A percentile compares a stretch with the other conserved stretches of the same genome.
phyloP scores from a whole-genome alignment of 2,113 vertebrate species.

The Ameiurus melas region DNA sequence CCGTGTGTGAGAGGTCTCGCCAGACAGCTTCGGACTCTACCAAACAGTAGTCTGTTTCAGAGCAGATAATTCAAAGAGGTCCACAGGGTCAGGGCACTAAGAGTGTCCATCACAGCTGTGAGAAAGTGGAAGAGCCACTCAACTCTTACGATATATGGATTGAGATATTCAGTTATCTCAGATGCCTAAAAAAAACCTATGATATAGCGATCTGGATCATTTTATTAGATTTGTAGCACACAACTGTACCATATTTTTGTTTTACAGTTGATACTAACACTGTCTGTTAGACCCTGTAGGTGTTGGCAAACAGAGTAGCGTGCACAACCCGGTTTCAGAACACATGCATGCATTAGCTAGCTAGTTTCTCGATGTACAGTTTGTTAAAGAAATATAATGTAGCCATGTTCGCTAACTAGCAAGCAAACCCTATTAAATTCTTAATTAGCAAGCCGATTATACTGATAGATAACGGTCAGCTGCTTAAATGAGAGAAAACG shows the following conservation, averaged over 20 bases:
- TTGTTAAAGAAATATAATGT: too few species aligned
- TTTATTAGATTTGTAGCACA: neutral
- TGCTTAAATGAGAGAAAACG: neutral
- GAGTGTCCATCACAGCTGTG: neutral
- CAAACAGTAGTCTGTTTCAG: slow-evolving; percentile 30
- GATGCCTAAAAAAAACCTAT: neutral
- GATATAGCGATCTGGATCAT: neutral
- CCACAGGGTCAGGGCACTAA: slow-evolving; percentile 11
- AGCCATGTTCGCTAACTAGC: neutral
- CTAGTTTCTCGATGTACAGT: too few species aligned
- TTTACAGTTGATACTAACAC: neutral
- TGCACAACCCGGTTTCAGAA: neutral
- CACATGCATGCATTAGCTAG: too few species aligned
- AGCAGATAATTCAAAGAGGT: slow-evolving; percentile 29
- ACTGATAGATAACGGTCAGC: neutral
- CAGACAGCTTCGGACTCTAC: slow-evolving; percentile 9
- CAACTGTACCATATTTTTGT: neutral
- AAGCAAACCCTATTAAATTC: neutral
- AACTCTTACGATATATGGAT: neutral
- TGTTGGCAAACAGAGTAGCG: neutral
- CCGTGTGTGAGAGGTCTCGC: slow-evolving; percentile 9
- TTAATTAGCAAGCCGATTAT: neutral
- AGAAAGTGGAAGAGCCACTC: slow-evolving; percentile 18
- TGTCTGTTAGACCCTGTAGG: neutral
- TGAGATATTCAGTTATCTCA: neutral